Conservation (phyloP, 1,140 invertebrate species). For the Eurytemora carolleeae region DNA sequence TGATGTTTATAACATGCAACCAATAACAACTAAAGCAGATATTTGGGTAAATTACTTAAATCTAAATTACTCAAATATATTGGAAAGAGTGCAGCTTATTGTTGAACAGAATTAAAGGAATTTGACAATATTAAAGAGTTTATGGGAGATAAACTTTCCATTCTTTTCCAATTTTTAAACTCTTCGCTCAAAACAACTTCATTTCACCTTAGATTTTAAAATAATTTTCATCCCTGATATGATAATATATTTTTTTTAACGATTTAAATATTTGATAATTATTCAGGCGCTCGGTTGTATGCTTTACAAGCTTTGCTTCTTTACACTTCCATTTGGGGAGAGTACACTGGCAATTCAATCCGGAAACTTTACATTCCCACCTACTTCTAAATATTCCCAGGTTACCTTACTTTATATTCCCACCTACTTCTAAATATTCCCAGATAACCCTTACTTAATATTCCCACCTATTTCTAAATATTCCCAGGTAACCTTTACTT, state of each 20-base stretch:
- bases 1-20: slow-evolving; percentile 65
- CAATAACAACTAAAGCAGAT: slow-evolving; percentile 76
- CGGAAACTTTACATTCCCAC: slow-evolving; percentile 67
- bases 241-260: too few relatives aligned
- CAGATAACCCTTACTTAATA: slow-evolving; percentile 36
- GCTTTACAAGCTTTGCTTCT: slow-evolving; percentile 78
- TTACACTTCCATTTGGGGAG: slow-evolving; percentile 77
- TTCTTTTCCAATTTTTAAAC: too few relatives aligned
- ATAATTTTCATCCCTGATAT: too few relatives aligned
- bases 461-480: slow-evolving; percentile 59
- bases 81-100: slow-evolving; percentile 19
- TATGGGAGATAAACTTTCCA: too few relatives aligned
- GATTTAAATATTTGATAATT: too few relatives aligned
- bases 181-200: too few relatives aligned
- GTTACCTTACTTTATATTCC: slow-evolving; percentile 48
- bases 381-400: slow-evolving; percentile 45
- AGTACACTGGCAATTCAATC: slow-evolving; percentile 80
- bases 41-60: slow-evolving; percentile 49
- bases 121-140: too few relatives aligned
- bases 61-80: slow-evolving; percentile 19
- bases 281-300: slow-evolving; percentile 70
- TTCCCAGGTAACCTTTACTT: slow-evolving; percentile 31
- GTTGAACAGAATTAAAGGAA: too few relatives aligned
- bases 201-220: too few relatives aligned
- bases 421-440: slow-evolving; percentile 52